Percentiles rank a stretch among this genome's conserved stretches.
phyloP scores from a whole-genome alignment of 2,797 vertebrate species.

The Potorous gilbertii region DNA sequence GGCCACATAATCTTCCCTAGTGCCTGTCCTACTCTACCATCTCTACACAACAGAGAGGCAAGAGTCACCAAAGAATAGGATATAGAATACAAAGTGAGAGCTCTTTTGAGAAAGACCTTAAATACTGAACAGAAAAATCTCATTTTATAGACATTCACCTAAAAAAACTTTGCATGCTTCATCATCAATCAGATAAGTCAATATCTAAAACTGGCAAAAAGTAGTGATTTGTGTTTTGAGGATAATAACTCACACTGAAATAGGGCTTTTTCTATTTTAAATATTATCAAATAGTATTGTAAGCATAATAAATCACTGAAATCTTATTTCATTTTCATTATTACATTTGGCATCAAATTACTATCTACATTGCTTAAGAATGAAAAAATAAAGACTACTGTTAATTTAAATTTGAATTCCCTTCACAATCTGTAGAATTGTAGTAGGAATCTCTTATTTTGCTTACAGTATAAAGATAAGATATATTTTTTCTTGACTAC shows the following conservation, averaged over 20 bases:
- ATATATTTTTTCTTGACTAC: not conserved
- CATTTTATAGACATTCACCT: not conserved
- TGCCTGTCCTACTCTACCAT: not conserved
- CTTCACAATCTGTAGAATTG: conserved; percentile 2
- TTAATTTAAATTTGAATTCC: not conserved
- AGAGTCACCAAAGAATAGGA: not conserved
- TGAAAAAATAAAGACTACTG: conserved; percentile 28
- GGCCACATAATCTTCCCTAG: not conserved
- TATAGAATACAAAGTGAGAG: not conserved
- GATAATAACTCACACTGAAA: not conserved
- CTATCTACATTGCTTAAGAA: conserved; percentile 36
- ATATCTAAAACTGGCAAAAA: not conserved
- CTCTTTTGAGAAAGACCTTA: not conserved
- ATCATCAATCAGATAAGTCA: not conserved
- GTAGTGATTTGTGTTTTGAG: not conserved
- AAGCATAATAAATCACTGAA: not conserved
- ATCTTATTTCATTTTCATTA: not conserved
- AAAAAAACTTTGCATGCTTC: not conserved
- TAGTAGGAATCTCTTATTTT: not conserved
- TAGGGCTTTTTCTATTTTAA: not conserved
- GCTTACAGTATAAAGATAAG: conserved; percentile 19
- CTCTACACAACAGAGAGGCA: not conserved
- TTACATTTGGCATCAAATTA: conserved; percentile 41
- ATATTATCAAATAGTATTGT: not conserved
- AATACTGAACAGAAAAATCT: not conserved